These are phyloP conservation scores for Polypedilum vanderplanki DNA, from an alignment of 1,140 invertebrate species.

Conservation along the genomic window DNA sequence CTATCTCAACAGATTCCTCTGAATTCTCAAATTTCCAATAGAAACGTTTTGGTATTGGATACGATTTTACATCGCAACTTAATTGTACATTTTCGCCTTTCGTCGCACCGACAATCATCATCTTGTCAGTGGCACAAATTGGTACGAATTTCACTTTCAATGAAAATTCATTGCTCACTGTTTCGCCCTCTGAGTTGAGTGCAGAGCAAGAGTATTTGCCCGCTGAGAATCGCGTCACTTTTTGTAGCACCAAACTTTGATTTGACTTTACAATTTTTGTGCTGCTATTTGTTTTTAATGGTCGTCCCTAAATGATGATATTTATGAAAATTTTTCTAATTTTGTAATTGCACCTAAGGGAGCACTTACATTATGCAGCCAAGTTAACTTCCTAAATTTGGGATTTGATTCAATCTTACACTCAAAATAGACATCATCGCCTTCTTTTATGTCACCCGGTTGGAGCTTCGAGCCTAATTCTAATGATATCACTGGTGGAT, in stretches of 20 bases:
- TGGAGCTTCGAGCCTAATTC: slow-evolving; percentile 69
- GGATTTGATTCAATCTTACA: slow-evolving; percentile 75
- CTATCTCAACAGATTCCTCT: slow-evolving; percentile 64
- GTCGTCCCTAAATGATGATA: neutral
- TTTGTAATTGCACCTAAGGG: neutral
- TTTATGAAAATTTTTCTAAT: neutral
- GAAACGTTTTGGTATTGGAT: slow-evolving; percentile 62
- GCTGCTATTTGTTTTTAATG: slow-evolving; percentile 46
- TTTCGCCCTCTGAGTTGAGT: slow-evolving; percentile 64
- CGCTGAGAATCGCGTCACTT: slow-evolving; percentile 61
- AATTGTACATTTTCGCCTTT: slow-evolving; percentile 75
- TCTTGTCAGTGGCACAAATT: slow-evolving; percentile 26
- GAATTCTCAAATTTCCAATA: slow-evolving; percentile 81
- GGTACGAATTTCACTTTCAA: slow-evolving; percentile 68
- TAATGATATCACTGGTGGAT: slow-evolving; percentile 67
- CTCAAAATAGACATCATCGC: slow-evolving; percentile 80
- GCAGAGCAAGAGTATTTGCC: slow-evolving; percentile 70
- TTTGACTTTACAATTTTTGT: slow-evolving; percentile 66
- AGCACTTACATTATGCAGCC: slow-evolving; percentile 66
- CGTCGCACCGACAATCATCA: slow-evolving; percentile 62
- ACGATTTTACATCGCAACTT: slow-evolving; percentile 76
- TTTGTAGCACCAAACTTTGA: slow-evolving; percentile 69
- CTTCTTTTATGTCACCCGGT: slow-evolving; percentile 72
- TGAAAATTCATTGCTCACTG: slow-evolving; percentile 59
- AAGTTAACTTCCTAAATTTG: slow-evolving; percentile 61